Base-by-base conservation (phyloP, 2,888 invertebrate genomes). In the Pegoplata infirma region DNA sequence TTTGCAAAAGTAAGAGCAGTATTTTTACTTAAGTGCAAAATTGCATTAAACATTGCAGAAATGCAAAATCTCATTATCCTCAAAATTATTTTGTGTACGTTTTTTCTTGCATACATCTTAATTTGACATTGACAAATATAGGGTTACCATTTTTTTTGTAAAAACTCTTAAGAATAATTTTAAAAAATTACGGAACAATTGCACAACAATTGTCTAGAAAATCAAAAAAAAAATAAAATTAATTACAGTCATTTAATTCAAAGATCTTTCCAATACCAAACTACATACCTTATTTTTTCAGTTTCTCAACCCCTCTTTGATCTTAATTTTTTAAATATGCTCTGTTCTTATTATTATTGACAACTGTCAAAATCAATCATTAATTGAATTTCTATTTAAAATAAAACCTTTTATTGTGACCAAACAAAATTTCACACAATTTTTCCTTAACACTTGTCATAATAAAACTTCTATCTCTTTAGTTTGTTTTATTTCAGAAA, bases 361-460 rank as follows among this genome's bases (percentile, higher is more conserved):
- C 69, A 76, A 61, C 40, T 76, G 76, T 67, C 72, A 67, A 67
- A 67, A 76, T 72, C 44, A 76, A 76, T 67, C 51, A 69, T 49
- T 28, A 51, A 4, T 21, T 51, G 23, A 5, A 25, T n/a, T 44
- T 32, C 40, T 10, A 58, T 64, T 58, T 7, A 47, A 49, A 55
- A 17, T 14, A 36, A 17, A 21, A 21, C 8, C 16, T 21, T 49
- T 25, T 68, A 4, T 12, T 19, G 8, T 47, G 5, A 8, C 14
- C 17, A 21, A 44, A 14, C 10, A 23, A 58, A 55, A 46, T 23
- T 73, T 74, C 67, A 56, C 23, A 71, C 55, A 66, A 36, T 71
- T 67, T 61, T 69, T 66, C 17, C 21, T 16, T 17, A 71, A 75
- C 79, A 79, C 71, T 79, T 75, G 79, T 79, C 75, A 53, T 75